phyloP scores from a whole-genome alignment of 2,888 invertebrate genomes.

The Amblyteles armatorius region DNA sequence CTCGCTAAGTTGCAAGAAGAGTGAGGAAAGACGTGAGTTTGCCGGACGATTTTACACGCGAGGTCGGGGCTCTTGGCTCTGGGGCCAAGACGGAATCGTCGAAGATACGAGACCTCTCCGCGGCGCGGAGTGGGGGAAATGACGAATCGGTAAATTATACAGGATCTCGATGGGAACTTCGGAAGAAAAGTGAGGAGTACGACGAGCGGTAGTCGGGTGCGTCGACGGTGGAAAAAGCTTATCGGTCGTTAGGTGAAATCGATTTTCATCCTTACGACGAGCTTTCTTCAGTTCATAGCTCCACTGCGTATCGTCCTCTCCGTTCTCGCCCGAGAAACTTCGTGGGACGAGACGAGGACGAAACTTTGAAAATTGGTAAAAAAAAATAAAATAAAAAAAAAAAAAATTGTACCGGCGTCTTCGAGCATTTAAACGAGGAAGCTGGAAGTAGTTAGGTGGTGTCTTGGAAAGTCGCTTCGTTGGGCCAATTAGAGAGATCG shows the following conservation, averaged over 20 bases:
- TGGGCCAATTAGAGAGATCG: constrained; percentile 44
- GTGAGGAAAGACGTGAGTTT: constrained; percentile 16
- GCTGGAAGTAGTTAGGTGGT: not conserved
- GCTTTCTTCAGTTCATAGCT: not conserved
- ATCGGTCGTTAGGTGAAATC: constrained; percentile 47
- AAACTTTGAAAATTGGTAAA: not conserved
- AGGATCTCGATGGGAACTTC: constrained; percentile 11
- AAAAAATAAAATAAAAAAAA: constrained; percentile 3
- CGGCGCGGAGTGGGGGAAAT: constrained; percentile 21
- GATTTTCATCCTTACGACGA: constrained; percentile 32
- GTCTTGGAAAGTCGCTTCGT: constrained; percentile 25
- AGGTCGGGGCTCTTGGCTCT: constrained; percentile 33
- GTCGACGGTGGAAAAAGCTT: constrained; percentile 45
- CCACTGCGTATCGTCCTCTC: not conserved
- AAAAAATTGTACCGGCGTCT: constrained; percentile 19
- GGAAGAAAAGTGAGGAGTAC: constrained; percentile 30
- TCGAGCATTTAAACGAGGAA: not conserved
- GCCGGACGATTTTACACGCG: constrained; percentile 44
- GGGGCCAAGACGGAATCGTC: constrained; percentile 3
- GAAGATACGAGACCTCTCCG: not conserved
- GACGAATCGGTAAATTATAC: constrained; percentile 59
- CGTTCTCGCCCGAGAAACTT: constrained; percentile 1
- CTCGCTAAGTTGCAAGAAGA: constrained; percentile 12
- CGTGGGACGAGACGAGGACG: not conserved
- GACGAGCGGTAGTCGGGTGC: constrained; percentile 8